Conservation (phyloP, 2,888 invertebrate genomes). For the Napeogenes inachia region DNA sequence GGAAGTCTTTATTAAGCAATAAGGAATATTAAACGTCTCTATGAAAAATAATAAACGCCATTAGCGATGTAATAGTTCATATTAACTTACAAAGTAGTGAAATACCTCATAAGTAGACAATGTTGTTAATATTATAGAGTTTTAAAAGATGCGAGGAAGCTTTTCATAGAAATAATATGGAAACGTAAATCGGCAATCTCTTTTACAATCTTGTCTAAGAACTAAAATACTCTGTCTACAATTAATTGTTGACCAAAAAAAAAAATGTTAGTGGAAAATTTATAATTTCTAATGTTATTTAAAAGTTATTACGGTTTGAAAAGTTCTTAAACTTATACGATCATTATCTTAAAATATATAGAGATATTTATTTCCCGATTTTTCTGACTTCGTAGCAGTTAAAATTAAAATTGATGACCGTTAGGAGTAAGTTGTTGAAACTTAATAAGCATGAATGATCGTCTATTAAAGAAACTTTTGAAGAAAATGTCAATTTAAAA, state of each 20-base stretch:
- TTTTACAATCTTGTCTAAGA: background rate
- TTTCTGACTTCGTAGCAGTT: conserved; percentile 27
- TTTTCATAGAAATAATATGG: background rate
- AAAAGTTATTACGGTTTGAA: background rate
- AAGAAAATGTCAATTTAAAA: conserved; percentile 18
- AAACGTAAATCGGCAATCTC: background rate
- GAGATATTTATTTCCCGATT: background rate
- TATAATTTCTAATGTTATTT: background rate
- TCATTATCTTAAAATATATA: background rate
- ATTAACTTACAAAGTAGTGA: conserved; percentile 16
- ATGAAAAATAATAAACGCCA: conserved; percentile 2
- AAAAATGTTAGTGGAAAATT: no score
- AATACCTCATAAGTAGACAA: conserved; percentile 18
- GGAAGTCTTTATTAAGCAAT: background rate
- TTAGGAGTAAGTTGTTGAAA: conserved; percentile 34
- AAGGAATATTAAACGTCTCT: background rate
- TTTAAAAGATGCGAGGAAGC: background rate
- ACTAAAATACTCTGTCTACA: no score
- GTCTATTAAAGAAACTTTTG: conserved; percentile 19
- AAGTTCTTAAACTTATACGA: background rate
- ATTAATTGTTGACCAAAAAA: no score
- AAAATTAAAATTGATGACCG: conserved; percentile 51
- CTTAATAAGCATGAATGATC: conserved; percentile 40
- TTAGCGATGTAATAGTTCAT: conserved; percentile 11
- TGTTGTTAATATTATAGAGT: conserved; percentile 8